Percentiles rank a stretch among this genome's conserved stretches.
Conservation (phyloP, 2,888 invertebrate species). For the Loripinus fragilis region DNA sequence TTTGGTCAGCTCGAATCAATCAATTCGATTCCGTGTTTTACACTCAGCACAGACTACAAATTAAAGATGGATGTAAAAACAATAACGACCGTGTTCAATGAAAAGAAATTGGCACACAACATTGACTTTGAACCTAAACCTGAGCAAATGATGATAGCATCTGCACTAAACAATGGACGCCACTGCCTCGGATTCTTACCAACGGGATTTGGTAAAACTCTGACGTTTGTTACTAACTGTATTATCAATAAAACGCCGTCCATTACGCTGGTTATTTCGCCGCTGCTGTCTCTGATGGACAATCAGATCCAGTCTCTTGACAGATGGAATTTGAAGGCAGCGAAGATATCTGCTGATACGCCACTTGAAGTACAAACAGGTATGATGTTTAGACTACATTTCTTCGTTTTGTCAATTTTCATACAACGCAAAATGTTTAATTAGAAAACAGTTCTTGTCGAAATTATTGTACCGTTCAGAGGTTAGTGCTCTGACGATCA, state of each 20-base stretch:
- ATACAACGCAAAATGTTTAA: no score
- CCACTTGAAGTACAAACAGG: constrained; percentile 6
- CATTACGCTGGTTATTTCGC: constrained; percentile 37
- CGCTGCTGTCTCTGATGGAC: constrained; percentile 36
- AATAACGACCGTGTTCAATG: neutral
- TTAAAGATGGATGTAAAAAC: constrained; percentile 15
- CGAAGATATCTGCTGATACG: constrained; percentile 22
- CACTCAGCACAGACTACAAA: no score
- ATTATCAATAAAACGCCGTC: neutral
- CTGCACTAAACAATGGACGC: neutral
- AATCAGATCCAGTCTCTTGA: constrained; percentile 30
- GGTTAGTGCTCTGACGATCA: no score
- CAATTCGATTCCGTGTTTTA: no score
- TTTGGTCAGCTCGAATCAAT: no score
- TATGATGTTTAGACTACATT: neutral
- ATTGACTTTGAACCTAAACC: constrained; percentile 23
- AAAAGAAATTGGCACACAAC: constrained; percentile 6
- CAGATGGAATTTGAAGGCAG: constrained; percentile 25
- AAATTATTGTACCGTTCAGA: no score
- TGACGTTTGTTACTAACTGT: constrained; percentile 29
- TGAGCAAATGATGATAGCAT: constrained; percentile 30
- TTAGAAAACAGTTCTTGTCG: no score
- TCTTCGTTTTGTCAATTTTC: no score
- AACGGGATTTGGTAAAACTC: constrained; percentile 41
- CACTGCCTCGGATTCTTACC: constrained; percentile 30